These are phyloP conservation scores for Neosalanx taihuensis DNA, from an alignment of 2,797 vertebrate genomes.

Conservation along the genomic window DNA sequence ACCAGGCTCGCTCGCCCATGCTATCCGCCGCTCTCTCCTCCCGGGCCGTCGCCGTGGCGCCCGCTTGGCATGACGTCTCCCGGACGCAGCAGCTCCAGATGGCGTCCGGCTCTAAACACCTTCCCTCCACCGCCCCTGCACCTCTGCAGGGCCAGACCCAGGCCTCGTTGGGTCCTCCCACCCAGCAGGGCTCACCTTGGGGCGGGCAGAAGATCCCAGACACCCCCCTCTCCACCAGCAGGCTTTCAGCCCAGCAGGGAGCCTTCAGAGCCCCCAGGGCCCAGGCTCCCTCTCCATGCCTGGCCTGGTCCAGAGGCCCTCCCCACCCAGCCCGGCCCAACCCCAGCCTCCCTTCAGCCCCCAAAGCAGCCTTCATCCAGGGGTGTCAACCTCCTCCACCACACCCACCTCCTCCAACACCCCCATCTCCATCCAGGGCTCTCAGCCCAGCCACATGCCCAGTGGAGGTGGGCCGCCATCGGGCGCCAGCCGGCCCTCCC, in stretches of 20 bases:
- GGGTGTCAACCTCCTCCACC: conserved; percentile 51
- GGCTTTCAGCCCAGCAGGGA: conserved; percentile 78
- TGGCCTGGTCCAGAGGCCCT: conserved; percentile 52
- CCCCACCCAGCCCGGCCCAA: conserved; percentile 74
- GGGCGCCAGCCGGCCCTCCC: conserved; percentile 76
- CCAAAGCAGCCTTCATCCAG: conserved; percentile 72
- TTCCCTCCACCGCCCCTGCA: conserved; percentile 61
- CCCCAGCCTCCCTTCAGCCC: conserved; percentile 81
- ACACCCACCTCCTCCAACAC: conserved; percentile 24
- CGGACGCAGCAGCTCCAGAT: conserved; percentile 82
- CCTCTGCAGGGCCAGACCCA: conserved; percentile 51
- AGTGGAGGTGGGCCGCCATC: conserved; percentile 62
- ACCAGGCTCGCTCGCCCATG: conserved; percentile 71
- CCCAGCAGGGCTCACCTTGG: conserved; percentile 71
- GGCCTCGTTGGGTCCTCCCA: conserved; percentile 48
- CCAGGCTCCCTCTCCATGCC: conserved; percentile 67
- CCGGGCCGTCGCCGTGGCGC: conserved; percentile 48
- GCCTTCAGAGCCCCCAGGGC: conserved; percentile 76
- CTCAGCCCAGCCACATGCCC: conserved; percentile 73
- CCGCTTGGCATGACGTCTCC: conserved; percentile 76
- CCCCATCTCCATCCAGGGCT: conserved; percentile 71
- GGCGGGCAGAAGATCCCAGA: conserved; percentile 69
- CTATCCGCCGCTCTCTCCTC: conserved; percentile 70
- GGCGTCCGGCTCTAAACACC: conserved; percentile 80
- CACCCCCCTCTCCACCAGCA: conserved; percentile 76